phyloP scores from a whole-genome alignment of 2,888 invertebrate genomes.

The Liposcelis brunnea region DNA sequence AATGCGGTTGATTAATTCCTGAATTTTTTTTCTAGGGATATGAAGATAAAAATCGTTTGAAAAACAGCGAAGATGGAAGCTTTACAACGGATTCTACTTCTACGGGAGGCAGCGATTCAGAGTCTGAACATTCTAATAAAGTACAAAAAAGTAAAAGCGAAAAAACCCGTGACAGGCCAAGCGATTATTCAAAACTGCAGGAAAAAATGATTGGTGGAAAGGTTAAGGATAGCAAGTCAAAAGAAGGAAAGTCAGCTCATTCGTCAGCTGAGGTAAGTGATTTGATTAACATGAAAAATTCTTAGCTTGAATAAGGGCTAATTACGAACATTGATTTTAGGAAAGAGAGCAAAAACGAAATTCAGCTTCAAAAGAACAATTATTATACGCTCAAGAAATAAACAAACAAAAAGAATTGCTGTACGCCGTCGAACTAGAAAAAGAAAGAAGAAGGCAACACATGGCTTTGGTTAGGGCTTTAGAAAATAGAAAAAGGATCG shows the following conservation, averaged over 20 bases:
- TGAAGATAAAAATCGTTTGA: not conserved
- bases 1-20: no score
- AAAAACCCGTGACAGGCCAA: not conserved
- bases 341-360: slow-evolving; percentile 82
- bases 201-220: no score
- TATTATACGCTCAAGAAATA: slow-evolving; percentile 70
- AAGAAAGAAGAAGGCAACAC: slow-evolving; percentile 79
- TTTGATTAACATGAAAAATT: no score
- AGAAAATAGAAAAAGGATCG: slow-evolving; percentile 70
- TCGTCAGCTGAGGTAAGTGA: no score
- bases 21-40: not conserved
- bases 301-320: no score
- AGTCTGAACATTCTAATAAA: not conserved
- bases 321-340: slow-evolving; percentile 54
- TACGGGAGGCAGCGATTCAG: slow-evolving; percentile 6
- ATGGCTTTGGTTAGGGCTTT: slow-evolving; percentile 74
- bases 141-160: not conserved
- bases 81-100: slow-evolving; percentile 4
- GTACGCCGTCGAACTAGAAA: slow-evolving; percentile 71
- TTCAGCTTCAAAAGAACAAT: not conserved
- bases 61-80: slow-evolving; percentile 5
- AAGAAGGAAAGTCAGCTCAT: no score
- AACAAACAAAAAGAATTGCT: slow-evolving; percentile 70
- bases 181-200: no score
- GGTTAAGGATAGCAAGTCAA: no score